Evolutionary conservation across 1,140 invertebrate genomes (phyloP).

Genomic region (Anastrepha obliqua): DNA sequence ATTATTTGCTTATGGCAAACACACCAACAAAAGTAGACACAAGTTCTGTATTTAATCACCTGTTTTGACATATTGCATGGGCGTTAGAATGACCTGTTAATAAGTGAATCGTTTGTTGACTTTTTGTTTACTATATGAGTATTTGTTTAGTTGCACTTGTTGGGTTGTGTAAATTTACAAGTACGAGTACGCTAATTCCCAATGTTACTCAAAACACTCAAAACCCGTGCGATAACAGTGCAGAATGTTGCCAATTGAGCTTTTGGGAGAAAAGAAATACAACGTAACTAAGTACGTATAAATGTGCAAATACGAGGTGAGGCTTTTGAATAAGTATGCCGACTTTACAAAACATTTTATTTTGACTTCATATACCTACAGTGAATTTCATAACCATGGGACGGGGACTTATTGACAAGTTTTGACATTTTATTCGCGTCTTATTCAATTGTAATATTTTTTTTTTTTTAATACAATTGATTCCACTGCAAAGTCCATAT

Average conservation of each 20-base stretch:
- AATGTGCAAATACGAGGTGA: too few species aligned
- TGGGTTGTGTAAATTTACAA: background rate
- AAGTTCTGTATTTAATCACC: background rate
- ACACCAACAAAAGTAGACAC: background rate
- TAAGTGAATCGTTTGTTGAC: background rate
- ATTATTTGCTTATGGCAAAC: background rate
- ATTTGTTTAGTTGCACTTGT: background rate
- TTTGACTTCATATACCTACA: too few species aligned
- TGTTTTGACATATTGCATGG: background rate
- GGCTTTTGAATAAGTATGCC: too few species aligned
- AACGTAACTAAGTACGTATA: too few species aligned
- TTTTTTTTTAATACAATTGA: too few species aligned
- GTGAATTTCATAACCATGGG: too few species aligned
- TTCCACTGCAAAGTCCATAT: too few species aligned
- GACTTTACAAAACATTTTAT: too few species aligned
- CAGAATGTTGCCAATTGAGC: background rate
- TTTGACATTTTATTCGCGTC: too few species aligned
- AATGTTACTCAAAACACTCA: background rate
- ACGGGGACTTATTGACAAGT: too few species aligned
- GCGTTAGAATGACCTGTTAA: background rate
- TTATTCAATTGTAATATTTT: too few species aligned
- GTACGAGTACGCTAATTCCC: background rate
- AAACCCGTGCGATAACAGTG: background rate
- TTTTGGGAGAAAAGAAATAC: too few species aligned
- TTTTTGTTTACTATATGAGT: background rate